phyloP scores from a whole-genome alignment of 2,888 invertebrate species.

The Willowsia nigromaculata region DNA sequence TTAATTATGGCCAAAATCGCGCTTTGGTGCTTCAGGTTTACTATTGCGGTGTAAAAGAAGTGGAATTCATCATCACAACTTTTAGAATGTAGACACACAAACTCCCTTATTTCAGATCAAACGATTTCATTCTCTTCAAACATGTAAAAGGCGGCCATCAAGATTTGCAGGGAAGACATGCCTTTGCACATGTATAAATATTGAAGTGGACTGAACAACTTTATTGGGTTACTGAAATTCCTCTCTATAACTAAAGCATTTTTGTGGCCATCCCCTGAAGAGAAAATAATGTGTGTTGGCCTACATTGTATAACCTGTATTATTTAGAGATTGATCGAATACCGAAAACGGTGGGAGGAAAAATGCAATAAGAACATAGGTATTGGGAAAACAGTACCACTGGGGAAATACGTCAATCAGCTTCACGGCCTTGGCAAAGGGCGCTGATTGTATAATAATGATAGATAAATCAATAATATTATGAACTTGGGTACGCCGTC shows the following conservation, averaged over 20 bases:
- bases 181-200: neutral
- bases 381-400: neutral
- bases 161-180: too few species aligned
- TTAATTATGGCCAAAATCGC: too few species aligned
- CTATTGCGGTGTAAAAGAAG: neutral
- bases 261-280: neutral
- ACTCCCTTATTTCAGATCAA: neutral
- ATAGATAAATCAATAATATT: neutral
- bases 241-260: neutral
- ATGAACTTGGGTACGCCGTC: neutral
- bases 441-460: neutral
- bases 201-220: too few species aligned
- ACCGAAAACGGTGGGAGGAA: neutral
- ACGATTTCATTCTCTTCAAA: neutral
- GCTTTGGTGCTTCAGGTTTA: neutral
- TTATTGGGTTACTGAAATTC: too few species aligned
- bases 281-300: neutral
- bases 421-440: neutral
- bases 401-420: neutral
- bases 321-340: neutral
- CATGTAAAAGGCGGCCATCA: slow-evolving; percentile 10
- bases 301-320: neutral
- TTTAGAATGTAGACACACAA: neutral
- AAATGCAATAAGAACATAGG: neutral
- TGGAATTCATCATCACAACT: neutral